Base-by-base conservation (phyloP, 2,113 vertebrate species). In the Cairina moschata region DNA sequence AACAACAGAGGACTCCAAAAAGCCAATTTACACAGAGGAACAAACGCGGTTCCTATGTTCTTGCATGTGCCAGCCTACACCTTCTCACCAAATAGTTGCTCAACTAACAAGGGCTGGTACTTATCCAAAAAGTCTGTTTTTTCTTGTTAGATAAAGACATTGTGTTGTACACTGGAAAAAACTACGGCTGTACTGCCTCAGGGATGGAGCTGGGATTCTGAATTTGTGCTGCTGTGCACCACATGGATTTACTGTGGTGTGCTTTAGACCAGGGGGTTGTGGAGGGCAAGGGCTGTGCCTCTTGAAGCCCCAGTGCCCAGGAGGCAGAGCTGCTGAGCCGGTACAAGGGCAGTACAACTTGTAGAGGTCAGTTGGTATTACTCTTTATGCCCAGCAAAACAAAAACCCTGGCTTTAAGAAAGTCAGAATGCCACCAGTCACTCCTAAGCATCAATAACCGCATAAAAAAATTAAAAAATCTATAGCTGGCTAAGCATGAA, bases 11-110 rank as follows among this genome's bases (percentile, higher is more conserved):
- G 42, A 48, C n/a, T 93, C 31, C n/a, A 36, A 63, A 55, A 80
- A 50, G 46, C 67, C 80, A 80, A 46, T 54, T 67, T 73, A 32
- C 34, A 26, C 28, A 0, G 0, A 52, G 42, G 56, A 90, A 88
- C 28, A 86, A 63, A 52, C 17, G 20, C 29, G 75, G 5, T 2
- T 80, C 15, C 10, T 66, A 42, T 9, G 60, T 29, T 86, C 65
- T 60, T 52, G 8, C 42, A 82, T 87, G 80, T 89, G 69, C 83
- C 86, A 91, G 94, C 89, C 93, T 78, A 86, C 89, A 91, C 91
- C 91, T 93, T 89, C 75, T 78, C 77, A 95, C 54, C 81, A 72
- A 90, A 90, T 63, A 92, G 38, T 56, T 65, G 56, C 77, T 89
- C 44, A 91, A 75, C 69, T 81, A 97, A 92, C 58, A 92, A 54